phyloP scores from a whole-genome alignment of 2,888 invertebrate species.

The Cheilosia variabilis region DNA sequence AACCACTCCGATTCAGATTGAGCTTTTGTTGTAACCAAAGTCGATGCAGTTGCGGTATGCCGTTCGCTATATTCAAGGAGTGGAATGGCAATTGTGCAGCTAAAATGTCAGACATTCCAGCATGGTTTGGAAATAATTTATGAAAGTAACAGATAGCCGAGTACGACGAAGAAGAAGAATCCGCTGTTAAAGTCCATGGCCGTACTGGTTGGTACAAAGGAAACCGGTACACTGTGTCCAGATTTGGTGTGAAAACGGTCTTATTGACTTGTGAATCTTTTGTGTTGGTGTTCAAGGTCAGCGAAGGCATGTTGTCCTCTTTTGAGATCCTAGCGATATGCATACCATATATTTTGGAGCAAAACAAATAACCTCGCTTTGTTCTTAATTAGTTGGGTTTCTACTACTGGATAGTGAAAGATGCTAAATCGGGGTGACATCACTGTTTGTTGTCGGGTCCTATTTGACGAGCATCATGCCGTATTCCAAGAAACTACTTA shows the following conservation, averaged over 20 bases:
- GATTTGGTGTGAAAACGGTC: not conserved
- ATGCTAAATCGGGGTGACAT: not conserved
- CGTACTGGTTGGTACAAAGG: not conserved
- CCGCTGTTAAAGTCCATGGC: slow-evolving; percentile 30
- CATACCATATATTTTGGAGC: too few relatives aligned
- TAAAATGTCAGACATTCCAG: slow-evolving; percentile 44
- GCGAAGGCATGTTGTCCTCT: not conserved
- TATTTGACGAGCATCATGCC: not conserved
- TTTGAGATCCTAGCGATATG: not conserved
- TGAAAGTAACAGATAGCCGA: slow-evolving; percentile 22
- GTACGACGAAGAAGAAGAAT: slow-evolving; percentile 29
- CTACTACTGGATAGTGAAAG: not conserved
- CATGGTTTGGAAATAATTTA: slow-evolving; percentile 24
- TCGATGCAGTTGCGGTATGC: slow-evolving; percentile 5
- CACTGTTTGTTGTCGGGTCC: not conserved
- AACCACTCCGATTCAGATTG: slow-evolving; percentile 13
- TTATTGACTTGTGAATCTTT: slow-evolving; percentile 4
- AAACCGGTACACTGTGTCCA: slow-evolving; percentile 18
- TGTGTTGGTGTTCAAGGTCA: slow-evolving; percentile 28
- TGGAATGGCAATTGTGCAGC: slow-evolving; percentile 14
- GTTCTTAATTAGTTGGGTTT: not conserved
- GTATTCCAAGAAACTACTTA: not conserved
- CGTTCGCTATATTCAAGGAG: slow-evolving; percentile 10
- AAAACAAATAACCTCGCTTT: not conserved
- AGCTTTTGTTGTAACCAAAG: slow-evolving; percentile 57